Evolutionary conservation across 1,140 invertebrate genomes (phyloP), one percentile per base, ranked within the genome.

Genomic region (Macrotrachela quadricornifera): DNA sequence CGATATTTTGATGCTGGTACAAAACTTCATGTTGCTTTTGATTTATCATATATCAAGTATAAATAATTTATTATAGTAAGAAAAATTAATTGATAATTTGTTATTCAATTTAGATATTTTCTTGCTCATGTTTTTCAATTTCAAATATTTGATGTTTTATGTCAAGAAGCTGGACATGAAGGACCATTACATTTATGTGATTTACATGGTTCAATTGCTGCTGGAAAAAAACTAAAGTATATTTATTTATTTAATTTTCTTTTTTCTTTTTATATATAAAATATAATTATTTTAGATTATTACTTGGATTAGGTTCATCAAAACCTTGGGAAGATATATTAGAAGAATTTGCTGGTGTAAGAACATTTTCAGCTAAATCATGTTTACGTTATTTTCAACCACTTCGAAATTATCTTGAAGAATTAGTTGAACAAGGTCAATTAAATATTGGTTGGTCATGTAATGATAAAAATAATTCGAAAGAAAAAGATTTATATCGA

Each of bases 121-220:
- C 81, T 88, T 18, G 82, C 82, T 57, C 83, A 79, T 1, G 75
- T 92, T 8, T 74, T 91, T 2, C 85, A 91, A 68, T 91, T 91
- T 72, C 85, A 91, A 68, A 76, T 94, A 14, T 83, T 88, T 65
- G 72, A 82, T 42, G 74, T 80, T 4, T 66, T 91, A 49, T 92
- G 86, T 62, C 72, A 76, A 46, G 77, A 77, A 0, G 79, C 84
- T 0, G 78, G 79, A 2, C 80, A 87, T 63, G 67, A 63, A 0
- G 78, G 77, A 49, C 80, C 81, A 0, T 67, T 92, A 14, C 81
- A 91, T 68, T 81, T 80, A 61, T 92, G 86, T 69, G 86, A 92
- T 66, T 82, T 92, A 57, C 85, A 84, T 62, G 72, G 78, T 57
- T 85, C 79, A 45, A 74, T 73, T 8, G 74, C 75, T 51, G 85